Evolutionary conservation across 1,140 invertebrate species (phyloP).

Genomic region (Apocrypta bakeri): DNA sequence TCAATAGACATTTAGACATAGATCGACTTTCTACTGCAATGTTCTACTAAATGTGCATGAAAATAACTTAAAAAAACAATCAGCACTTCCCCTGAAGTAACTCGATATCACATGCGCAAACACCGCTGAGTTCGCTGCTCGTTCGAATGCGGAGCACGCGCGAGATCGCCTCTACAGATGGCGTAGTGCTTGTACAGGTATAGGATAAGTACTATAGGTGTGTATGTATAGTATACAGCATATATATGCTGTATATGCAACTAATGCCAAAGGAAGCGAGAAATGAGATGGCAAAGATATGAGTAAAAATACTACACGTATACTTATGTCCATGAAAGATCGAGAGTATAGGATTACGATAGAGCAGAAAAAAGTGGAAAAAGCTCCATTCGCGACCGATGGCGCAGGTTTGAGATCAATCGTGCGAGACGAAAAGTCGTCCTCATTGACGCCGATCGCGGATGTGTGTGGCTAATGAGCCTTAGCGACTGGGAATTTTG

Average conservation of each 20-base stretch:
- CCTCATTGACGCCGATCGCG: conserved; percentile 1
- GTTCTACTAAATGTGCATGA: too few species aligned
- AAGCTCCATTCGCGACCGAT: conserved; percentile 46
- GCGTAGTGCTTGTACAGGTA: neutral
- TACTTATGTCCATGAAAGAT: neutral
- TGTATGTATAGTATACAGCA: too few species aligned
- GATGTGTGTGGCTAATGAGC: neutral
- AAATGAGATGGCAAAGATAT: conserved; percentile 44
- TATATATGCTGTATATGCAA: neutral
- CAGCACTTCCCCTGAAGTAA: conserved; percentile 45
- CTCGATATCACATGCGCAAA: conserved; percentile 37
- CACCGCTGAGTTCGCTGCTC: neutral
- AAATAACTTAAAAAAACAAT: neutral
- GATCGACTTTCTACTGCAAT: neutral
- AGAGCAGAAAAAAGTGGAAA: conserved; percentile 29
- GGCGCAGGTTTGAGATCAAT: conserved; percentile 24
- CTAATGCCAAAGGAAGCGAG: conserved; percentile 54
- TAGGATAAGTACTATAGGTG: too few species aligned
- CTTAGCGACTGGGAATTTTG: conserved; percentile 9
- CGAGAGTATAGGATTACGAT: neutral
- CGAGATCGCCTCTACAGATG: conserved; percentile 35
- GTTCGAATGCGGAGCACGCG: conserved; percentile 48
- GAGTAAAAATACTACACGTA: neutral
- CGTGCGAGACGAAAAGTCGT: conserved; percentile 52
- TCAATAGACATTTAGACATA: too few species aligned